phyloP scores from a whole-genome alignment of 2,113 vertebrate species.

The Rhinolophus sinicus region DNA sequence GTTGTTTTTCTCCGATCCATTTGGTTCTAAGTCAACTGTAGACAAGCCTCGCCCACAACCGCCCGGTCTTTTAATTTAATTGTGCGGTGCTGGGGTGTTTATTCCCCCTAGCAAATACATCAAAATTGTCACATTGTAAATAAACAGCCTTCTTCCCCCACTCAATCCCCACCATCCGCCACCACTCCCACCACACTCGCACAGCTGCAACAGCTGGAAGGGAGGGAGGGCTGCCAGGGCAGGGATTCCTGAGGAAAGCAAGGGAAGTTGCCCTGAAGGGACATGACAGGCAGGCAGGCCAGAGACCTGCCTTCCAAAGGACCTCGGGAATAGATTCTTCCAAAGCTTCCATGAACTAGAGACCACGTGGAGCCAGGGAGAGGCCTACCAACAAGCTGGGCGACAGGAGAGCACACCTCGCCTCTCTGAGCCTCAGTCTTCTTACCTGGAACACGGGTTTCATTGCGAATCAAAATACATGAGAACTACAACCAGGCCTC shows the following conservation, averaged over 20 bases:
- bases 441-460: neutral
- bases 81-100: conserved; percentile 64
- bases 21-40: conserved; percentile 76
- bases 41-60: conserved; percentile 54
- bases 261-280: neutral
- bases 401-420: neutral
- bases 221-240: neutral
- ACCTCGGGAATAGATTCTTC: neutral
- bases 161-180: neutral
- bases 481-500: neutral
- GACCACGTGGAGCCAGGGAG: neutral
- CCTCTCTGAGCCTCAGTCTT: neutral
- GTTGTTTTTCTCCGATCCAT: conserved; percentile 52
- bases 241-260: neutral
- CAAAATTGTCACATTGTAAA: conserved; percentile 73
- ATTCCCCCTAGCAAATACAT: conserved; percentile 68
- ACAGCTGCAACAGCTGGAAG: conserved; percentile 60
- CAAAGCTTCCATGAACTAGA: accelerated
- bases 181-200: accelerated
- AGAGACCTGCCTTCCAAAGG: neutral
- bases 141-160: conserved; percentile 57
- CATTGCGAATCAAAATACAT: neutral
- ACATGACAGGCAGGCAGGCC: neutral
- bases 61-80: conserved; percentile 76
- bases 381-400: neutral